Evolutionary conservation across 2,797 vertebrate species (phyloP).

Genomic region (Melanotaenia trifasciata): DNA sequence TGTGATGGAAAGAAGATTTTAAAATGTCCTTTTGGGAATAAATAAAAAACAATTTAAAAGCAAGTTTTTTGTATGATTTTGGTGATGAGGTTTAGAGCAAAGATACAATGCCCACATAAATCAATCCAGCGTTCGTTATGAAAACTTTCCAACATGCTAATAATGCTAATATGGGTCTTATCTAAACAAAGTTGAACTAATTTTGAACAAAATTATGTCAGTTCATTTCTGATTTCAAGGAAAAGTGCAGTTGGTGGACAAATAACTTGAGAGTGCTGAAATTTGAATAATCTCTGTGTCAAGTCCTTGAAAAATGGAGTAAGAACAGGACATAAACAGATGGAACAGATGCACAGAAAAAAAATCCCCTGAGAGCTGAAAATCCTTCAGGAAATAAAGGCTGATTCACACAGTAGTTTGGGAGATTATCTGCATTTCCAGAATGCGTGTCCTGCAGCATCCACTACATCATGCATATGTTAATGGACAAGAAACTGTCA

Average conservation of each 20-base stretch:
- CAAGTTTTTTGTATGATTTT: background rate
- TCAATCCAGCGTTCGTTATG: background rate
- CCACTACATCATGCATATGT: constrained; percentile 49
- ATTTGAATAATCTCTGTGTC: background rate
- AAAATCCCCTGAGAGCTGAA: constrained; percentile 8
- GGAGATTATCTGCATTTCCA: constrained; percentile 40
- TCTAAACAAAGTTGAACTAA: background rate
- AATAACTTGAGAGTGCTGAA: background rate
- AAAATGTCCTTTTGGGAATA: background rate
- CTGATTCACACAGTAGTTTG: constrained; percentile 31
- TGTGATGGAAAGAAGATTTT: background rate
- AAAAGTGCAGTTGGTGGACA: background rate
- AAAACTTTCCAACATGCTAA: background rate
- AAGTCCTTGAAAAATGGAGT: constrained; percentile 6
- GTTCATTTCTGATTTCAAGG: background rate
- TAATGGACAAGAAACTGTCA: constrained; percentile 50
- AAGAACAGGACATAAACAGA: background rate
- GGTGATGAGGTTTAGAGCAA: background rate
- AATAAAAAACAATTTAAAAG: background rate
- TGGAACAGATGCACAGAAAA: constrained; percentile 2
- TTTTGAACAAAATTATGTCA: background rate
- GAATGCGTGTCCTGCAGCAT: constrained; percentile 34
- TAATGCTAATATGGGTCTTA: background rate
- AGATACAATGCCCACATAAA: background rate
- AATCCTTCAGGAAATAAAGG: constrained; percentile 18